phyloP scores from a whole-genome alignment of 2,113 vertebrate genomes.

The Corythaixoides concolor region DNA sequence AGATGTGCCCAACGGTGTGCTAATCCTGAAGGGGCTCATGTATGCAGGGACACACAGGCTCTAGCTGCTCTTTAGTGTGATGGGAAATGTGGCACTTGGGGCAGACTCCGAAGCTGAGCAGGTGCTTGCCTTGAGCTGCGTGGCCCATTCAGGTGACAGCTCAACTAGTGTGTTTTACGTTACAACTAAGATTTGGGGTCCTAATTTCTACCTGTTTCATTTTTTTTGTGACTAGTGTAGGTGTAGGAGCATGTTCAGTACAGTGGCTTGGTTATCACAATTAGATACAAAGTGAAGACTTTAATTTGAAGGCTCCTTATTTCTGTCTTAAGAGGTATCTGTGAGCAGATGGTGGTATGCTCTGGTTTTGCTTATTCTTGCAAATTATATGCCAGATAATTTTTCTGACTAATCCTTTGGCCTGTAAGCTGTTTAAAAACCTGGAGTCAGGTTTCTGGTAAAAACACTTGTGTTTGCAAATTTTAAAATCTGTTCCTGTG shows the following conservation, averaged over 20 bases:
- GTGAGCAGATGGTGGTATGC: conserved; percentile 36
- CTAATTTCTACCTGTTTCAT: neutral
- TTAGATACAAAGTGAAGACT: neutral
- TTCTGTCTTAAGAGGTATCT: neutral
- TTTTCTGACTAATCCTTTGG: conserved; percentile 56
- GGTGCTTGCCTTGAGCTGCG: neutral
- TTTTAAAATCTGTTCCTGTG: neutral
- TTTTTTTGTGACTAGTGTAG: neutral
- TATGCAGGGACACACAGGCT: neutral
- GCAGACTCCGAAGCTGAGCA: neutral
- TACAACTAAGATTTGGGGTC: neutral
- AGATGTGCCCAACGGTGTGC: neutral
- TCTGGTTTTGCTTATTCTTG: conserved; percentile 43
- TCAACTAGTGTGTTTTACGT: neutral
- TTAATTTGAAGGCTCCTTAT: neutral
- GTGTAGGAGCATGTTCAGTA: neutral
- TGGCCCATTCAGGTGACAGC: neutral
- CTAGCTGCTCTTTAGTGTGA: neutral
- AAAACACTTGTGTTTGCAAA: conserved; percentile 46
- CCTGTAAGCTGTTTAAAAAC: conserved; percentile 23
- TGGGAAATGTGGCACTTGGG: neutral
- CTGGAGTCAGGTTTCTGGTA: conserved; percentile 25
- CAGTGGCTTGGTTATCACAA: neutral
- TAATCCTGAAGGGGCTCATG: fast-evolving
- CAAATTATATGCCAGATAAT: conserved; percentile 54